phyloP scores from a whole-genome alignment of 2,888 invertebrate genomes.

The Harpalus rubripes region DNA sequence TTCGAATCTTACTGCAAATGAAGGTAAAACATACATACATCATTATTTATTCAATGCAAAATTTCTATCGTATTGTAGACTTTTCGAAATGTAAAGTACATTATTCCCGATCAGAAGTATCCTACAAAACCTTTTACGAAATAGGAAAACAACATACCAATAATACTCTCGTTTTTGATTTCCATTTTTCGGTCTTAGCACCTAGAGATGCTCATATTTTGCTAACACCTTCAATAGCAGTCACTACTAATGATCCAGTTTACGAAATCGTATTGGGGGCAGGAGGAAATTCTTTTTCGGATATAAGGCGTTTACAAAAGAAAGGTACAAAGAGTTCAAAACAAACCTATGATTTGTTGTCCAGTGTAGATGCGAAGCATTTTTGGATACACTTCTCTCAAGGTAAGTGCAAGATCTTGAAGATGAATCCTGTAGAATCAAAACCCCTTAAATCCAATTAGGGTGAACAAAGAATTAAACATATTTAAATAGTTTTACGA shows the following conservation, averaged over 20 bases:
- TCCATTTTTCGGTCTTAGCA: constrained; percentile 84
- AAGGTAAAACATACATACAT: constrained; percentile 14
- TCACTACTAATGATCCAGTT: constrained; percentile 79
- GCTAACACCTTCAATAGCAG: constrained; percentile 79
- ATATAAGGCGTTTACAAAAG: constrained; percentile 82
- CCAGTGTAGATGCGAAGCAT: constrained; percentile 81
- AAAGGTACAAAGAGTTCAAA: constrained; percentile 80
- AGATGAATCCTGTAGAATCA: too few relatives aligned
- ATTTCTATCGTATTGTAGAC: constrained; percentile 70
- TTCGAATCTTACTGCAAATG: background rate
- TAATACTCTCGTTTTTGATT: constrained; percentile 75
- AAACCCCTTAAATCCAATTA: too few relatives aligned
- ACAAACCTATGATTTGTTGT: constrained; percentile 80
- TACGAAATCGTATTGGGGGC: constrained; percentile 88
- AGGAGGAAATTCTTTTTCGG: constrained; percentile 85
- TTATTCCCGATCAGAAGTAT: constrained; percentile 79
- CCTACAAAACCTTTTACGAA: constrained; percentile 81
- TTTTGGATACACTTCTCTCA: constrained; percentile 83
- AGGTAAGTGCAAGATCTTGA: constrained; percentile 75
- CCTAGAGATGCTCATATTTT: constrained; percentile 85
- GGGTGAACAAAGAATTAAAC: too few relatives aligned
- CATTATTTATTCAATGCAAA: background rate
- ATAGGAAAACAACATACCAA: constrained; percentile 72
- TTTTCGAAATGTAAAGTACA: constrained; percentile 79
- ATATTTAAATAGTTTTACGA: too few relatives aligned